Evolutionary conservation across 2,888 invertebrate species (phyloP).

Genomic region (Chymomyza amoena): DNA sequence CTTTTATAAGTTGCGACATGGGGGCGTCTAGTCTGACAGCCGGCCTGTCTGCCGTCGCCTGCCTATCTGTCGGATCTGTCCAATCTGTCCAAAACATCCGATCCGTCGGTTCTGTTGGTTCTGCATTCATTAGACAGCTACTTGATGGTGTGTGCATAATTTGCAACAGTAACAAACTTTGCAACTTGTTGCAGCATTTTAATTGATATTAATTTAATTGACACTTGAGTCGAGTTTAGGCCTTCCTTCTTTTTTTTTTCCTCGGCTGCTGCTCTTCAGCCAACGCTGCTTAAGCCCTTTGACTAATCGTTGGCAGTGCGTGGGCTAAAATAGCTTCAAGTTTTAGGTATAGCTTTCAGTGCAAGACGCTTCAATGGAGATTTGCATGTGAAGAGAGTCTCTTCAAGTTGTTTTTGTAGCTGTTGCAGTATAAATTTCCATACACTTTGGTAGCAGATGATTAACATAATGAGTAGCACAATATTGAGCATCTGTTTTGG

Average conservation of each 20-base stretch:
- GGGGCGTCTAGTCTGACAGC: not conserved
- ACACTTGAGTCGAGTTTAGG: constrained; percentile 49
- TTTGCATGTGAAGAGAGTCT: not conserved
- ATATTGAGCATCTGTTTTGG: not conserved
- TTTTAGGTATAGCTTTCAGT: constrained; percentile 1
- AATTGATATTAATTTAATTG: constrained; percentile 72
- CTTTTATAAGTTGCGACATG: not conserved
- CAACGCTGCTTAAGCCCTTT: constrained; percentile 16
- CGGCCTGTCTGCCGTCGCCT: not conserved
- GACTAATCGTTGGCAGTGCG: constrained; percentile 57
- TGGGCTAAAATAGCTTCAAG: constrained; percentile 32
- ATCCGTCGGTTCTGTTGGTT: not conserved
- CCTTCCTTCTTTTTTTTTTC: not conserved
- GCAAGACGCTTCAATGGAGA: constrained; percentile 18
- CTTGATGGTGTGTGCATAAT: constrained; percentile 69
- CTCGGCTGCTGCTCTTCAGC: not conserved
- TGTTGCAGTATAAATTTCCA: not conserved
- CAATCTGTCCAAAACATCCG: not conserved
- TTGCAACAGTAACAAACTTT: constrained; percentile 36
- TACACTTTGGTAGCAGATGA: constrained; percentile 55
- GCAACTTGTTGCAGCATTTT: constrained; percentile 61
- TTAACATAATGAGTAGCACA: constrained; percentile 39
- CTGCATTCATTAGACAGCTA: constrained; percentile 50
- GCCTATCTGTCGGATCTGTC: not conserved
- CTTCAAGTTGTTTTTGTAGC: not conserved